Evolutionary conservation across 2,888 invertebrate genomes (phyloP), one percentile per base, ranked within the genome.

Genomic region (Adelognathus sp.): DNA sequence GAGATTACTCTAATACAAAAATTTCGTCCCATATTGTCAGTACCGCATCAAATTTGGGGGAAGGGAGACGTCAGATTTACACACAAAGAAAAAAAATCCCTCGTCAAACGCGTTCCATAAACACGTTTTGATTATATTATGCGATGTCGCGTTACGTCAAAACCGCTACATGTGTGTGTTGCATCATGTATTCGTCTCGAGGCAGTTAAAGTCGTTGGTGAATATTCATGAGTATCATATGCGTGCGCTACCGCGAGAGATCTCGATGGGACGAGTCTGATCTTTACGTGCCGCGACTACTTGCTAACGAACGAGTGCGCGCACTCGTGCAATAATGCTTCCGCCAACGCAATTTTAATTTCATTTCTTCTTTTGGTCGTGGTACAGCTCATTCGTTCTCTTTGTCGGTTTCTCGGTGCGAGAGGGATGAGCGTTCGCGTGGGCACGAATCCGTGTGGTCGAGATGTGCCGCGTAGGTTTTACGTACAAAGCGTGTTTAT

Each of bases 141-240:
- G 72, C 56, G 72, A 77, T 54, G 33, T 44, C 24, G 64, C 18
- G 60, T 41, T 54, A 18, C 52, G 60, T 66, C 71, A 54, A 77
- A 60, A 61, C 54, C 50, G n/a, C n/a, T n/a, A 31, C 58, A 14
- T 66, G n/a, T 18, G 16, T 36, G 24, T n/a, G 4, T 24, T 27
- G 3, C 27, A 39, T 64, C 54, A 16, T 41, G 54, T 60, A 50
- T 31, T 58, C 69, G 44, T 63, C 44, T 64, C 61, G 24, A n/a
- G 21, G 6, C 27, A 18, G 9, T 24, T 14, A 14, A 39, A 60
- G n/a, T 18, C 61, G 29, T 2, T 18, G 14, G 24, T 67, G 76
- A 76, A 76, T 76, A 76, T 76, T 71, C 52, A 72, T 72, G 76
- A 66, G 64, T 16, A 18, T 11, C 29, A n/a, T 18, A 14, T 6